Evolutionary conservation across 2,113 vertebrate species (phyloP).

Genomic region (Etheostoma cragini): DNA sequence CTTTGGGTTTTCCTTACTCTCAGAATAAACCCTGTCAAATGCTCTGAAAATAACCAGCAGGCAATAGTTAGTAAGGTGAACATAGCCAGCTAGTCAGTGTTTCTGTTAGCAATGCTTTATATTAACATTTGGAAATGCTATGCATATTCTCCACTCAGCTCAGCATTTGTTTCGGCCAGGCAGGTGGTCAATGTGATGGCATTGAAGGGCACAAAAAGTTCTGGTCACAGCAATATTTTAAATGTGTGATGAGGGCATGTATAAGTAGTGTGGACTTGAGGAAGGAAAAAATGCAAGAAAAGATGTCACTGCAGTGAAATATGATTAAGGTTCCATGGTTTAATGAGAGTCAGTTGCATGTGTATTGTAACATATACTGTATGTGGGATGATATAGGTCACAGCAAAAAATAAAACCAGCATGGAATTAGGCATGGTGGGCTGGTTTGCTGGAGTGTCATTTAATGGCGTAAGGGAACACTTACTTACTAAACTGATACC

Average conservation of each 20-base stretch:
- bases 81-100: conserved; percentile 43
- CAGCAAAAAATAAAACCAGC: conserved; percentile 19
- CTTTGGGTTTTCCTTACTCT: conserved; percentile 40
- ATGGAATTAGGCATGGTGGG: conserved; percentile 7
- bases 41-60: conserved; percentile 65
- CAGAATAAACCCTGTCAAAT: conserved; percentile 53
- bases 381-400: conserved; percentile 2
- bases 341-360: conserved; percentile 9
- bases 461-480: background rate
- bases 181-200: conserved; percentile 61
- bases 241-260: conserved; percentile 3
- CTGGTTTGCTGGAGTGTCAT: conserved; percentile 8
- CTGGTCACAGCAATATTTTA: conserved; percentile 17
- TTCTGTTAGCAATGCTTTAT: conserved; percentile 66
- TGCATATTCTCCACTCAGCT: conserved; percentile 70
- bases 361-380: background rate
- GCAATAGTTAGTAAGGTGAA: conserved; percentile 31
- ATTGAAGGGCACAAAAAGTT: conserved; percentile 52
- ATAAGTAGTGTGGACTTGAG: background rate
- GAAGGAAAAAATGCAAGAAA: conserved; percentile 19
- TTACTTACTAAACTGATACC: conserved; percentile 18
- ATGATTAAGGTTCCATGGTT: conserved; percentile 7
- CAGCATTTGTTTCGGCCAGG: conserved; percentile 68
- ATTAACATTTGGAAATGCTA: conserved; percentile 75
- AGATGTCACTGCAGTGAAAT: conserved; percentile 26